Percentiles rank a stretch among this genome's conserved stretches.
phyloP scores from a whole-genome alignment of 2,888 invertebrate species.

The Ariolimax columbianus region DNA sequence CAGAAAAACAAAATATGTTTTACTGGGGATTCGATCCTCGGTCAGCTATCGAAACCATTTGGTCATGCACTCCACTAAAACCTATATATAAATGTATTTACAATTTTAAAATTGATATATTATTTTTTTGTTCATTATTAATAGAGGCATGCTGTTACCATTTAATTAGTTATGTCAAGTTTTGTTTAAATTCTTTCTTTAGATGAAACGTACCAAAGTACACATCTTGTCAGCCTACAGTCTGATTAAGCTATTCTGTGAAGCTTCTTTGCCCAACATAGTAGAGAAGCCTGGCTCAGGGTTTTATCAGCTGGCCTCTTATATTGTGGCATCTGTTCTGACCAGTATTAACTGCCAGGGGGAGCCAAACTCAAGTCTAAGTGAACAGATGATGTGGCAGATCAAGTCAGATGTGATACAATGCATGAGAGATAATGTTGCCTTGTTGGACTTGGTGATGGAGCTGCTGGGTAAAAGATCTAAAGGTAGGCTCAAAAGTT shows the following conservation, averaged over 20 bases:
- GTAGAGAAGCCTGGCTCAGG: constrained; percentile 26
- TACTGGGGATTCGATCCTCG: too few species aligned
- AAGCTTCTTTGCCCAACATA: constrained; percentile 14
- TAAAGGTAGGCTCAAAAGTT: not conserved
- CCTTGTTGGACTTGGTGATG: constrained; percentile 32
- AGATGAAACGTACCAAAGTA: constrained; percentile 22
- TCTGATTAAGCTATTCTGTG: constrained; percentile 28
- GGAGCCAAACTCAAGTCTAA: not conserved
- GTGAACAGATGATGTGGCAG: constrained; percentile 39
- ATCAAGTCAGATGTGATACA: constrained; percentile 35
- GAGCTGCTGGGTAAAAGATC: constrained; percentile 1
- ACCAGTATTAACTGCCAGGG: constrained; percentile 10
- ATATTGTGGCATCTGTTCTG: constrained; percentile 29
- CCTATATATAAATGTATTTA: too few species aligned
- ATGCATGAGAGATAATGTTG: constrained; percentile 9
- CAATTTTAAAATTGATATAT: not conserved
- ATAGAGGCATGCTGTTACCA: too few species aligned
- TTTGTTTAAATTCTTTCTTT: not conserved
- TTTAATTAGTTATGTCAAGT: not conserved
- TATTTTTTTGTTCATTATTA: not conserved
- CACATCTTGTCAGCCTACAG: constrained; percentile 46
- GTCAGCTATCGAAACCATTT: too few species aligned
- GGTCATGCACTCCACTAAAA: too few species aligned
- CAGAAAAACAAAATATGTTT: too few species aligned
- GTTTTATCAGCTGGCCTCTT: constrained; percentile 22